Evolutionary conservation across 2,888 invertebrate genomes (phyloP).

Genomic region (Eilema caniola): DNA sequence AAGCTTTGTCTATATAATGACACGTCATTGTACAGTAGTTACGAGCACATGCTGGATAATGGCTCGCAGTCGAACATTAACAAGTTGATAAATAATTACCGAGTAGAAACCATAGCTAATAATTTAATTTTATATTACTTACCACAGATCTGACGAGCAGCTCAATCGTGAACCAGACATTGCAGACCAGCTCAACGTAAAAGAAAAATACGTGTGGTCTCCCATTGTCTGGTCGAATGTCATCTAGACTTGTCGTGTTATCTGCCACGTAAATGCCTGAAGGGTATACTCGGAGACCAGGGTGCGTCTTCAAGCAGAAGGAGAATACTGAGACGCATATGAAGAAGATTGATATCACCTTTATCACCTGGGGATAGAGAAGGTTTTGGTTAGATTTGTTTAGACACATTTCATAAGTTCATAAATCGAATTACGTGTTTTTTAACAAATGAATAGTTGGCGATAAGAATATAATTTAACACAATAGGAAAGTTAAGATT

Average conservation of each 20-base stretch:
- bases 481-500: too few relatives aligned
- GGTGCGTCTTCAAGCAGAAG: conserved; percentile 98
- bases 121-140: conserved; percentile 74
- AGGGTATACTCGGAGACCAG: conserved; percentile 91
- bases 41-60: too few relatives aligned
- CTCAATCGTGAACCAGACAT: conserved; percentile 98
- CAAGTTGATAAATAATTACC: too few relatives aligned
- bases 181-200: conserved; percentile 97
- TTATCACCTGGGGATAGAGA: conserved; percentile 91
- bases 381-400: background rate
- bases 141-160: conserved; percentile 95
- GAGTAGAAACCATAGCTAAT: too few relatives aligned
- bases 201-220: conserved; percentile 93
- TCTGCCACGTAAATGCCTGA: conserved; percentile 49
- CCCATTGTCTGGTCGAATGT: conserved; percentile 80
- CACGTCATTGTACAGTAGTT: too few relatives aligned
- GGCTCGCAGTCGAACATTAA: too few relatives aligned
- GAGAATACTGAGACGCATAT: conserved; percentile 98
- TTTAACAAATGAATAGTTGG: too few relatives aligned
- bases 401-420: too few relatives aligned
- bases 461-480: too few relatives aligned
- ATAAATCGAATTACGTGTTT: too few relatives aligned
- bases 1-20: too few relatives aligned
- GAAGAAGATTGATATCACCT: conserved; percentile 97
- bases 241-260: conserved; percentile 49